Conservation (phyloP, 2,888 invertebrate species). For the Phaedon cochleariae region DNA sequence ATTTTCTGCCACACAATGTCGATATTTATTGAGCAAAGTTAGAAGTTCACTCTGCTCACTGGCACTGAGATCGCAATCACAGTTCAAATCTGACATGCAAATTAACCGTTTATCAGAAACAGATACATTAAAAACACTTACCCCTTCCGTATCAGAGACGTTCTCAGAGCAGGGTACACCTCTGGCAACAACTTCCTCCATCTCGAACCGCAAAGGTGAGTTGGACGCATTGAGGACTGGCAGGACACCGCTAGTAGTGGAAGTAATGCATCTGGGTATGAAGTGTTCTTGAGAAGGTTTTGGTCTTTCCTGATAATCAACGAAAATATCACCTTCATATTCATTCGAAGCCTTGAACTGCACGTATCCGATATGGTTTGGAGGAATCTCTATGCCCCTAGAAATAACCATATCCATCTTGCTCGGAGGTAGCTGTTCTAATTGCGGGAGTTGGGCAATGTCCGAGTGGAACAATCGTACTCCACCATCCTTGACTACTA, state of each 20-base stretch:
- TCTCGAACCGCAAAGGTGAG: too few relatives aligned
- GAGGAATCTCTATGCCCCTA: neutral
- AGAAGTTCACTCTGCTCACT: slow-evolving; percentile 3
- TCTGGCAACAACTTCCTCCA: too few relatives aligned
- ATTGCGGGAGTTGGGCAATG: neutral
- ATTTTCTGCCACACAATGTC: slow-evolving; percentile 27
- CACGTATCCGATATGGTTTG: neutral
- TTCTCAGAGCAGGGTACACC: too few relatives aligned
- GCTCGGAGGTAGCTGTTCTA: neutral
- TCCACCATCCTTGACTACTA: neutral
- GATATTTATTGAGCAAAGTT: slow-evolving; percentile 25
- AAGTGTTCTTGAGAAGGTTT: neutral
- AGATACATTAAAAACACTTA: too few relatives aligned
- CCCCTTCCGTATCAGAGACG: too few relatives aligned
- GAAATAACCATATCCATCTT: neutral
- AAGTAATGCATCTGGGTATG: slow-evolving; percentile 1
- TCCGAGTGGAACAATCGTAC: neutral
- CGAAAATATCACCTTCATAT: neutral
- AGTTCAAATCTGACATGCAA: too few relatives aligned
- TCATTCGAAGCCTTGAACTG: neutral
- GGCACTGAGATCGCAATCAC: too few relatives aligned
- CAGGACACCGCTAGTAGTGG: neutral
- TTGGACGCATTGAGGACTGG: too few relatives aligned
- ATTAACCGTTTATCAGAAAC: too few relatives aligned
- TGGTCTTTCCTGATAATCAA: neutral